A percentile compares a stretch with the other conserved stretches of the same genome.
phyloP scores from a whole-genome alignment of 2,113 vertebrate species.

The Oryzias curvinotus region DNA sequence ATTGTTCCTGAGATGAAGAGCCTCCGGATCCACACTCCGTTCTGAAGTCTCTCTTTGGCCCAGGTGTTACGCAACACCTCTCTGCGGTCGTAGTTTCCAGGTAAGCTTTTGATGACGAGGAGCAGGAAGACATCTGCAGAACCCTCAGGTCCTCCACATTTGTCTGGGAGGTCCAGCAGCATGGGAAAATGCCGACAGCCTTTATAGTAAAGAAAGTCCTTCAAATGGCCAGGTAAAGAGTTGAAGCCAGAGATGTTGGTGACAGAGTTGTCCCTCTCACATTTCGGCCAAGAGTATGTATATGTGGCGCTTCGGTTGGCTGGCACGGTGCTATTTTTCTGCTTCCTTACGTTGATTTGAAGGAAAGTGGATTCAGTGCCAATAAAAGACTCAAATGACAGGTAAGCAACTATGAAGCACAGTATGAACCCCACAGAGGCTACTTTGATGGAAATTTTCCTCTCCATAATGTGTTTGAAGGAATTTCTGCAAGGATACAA shows the following conservation, averaged over 20 bases:
- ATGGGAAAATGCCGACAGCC: slow-evolving; percentile 19
- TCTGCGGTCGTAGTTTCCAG: slow-evolving; percentile 75
- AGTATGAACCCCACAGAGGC: too few relatives aligned
- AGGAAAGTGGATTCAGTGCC: too few relatives aligned
- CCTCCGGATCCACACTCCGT: slow-evolving; percentile 53
- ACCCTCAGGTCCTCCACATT: slow-evolving; percentile 10
- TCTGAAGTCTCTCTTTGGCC: slow-evolving; percentile 72
- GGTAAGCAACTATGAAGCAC: too few relatives aligned
- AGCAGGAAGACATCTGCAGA: slow-evolving; percentile 73
- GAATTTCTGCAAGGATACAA: too few relatives aligned
- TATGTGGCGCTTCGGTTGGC: not conserved
- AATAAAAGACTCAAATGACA: too few relatives aligned
- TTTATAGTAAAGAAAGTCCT: slow-evolving; percentile 1
- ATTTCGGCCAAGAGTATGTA: not conserved
- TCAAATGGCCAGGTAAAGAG: not conserved
- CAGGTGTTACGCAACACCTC: slow-evolving; percentile 82
- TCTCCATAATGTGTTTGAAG: too few relatives aligned
- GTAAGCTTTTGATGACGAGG: slow-evolving; percentile 81
- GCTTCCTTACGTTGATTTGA: too few relatives aligned
- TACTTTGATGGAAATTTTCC: too few relatives aligned
- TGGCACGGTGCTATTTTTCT: not conserved
- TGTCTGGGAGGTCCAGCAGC: slow-evolving; percentile 14
- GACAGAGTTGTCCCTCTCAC: not conserved
- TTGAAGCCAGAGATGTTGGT: not conserved
- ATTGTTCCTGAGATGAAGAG: slow-evolving; percentile 15